Percentiles rank a stretch among this genome's conserved stretches.
Evolutionary conservation across 2,797 vertebrate species (phyloP).

Genomic region (Poliocrania exsul): DNA sequence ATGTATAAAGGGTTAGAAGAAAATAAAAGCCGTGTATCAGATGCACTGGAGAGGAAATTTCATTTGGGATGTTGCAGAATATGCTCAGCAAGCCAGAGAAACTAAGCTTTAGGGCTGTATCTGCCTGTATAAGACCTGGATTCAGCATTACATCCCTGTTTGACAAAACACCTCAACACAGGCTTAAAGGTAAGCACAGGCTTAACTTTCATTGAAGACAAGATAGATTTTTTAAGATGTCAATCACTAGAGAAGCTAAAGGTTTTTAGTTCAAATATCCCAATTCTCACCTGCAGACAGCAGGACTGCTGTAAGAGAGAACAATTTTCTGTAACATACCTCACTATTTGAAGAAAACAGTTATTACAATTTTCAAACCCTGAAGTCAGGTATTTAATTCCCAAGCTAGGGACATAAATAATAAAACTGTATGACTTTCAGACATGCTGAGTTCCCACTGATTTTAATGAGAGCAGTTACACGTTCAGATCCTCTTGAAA

Average conservation of each 20-base stretch:
- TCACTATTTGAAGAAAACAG: background rate
- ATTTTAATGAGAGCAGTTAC: slow-evolving; percentile 12
- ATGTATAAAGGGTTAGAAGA: background rate
- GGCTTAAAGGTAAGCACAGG: background rate
- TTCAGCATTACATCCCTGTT: background rate
- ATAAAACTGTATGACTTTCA: background rate
- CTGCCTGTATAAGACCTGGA: background rate
- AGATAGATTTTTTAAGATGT: background rate
- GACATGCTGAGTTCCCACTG: background rate
- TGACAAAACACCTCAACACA: background rate
- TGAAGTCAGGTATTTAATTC: slow-evolving; percentile 25
- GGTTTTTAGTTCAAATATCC: background rate
- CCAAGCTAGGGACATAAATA: background rate
- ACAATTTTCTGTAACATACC: background rate
- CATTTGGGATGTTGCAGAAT: background rate
- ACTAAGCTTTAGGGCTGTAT: background rate
- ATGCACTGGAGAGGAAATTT: background rate
- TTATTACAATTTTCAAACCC: background rate
- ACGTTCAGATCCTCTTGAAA: background rate
- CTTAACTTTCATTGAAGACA: background rate
- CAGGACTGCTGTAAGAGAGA: background rate
- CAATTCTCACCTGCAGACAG: background rate
- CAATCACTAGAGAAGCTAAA: slow-evolving; percentile 1
- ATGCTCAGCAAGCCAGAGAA: background rate
- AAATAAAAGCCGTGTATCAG: background rate